Percentiles rank a stretch among this genome's conserved stretches.
Conservation (phyloP, 2,797 vertebrate species). For the Sebastiscus tertius region DNA sequence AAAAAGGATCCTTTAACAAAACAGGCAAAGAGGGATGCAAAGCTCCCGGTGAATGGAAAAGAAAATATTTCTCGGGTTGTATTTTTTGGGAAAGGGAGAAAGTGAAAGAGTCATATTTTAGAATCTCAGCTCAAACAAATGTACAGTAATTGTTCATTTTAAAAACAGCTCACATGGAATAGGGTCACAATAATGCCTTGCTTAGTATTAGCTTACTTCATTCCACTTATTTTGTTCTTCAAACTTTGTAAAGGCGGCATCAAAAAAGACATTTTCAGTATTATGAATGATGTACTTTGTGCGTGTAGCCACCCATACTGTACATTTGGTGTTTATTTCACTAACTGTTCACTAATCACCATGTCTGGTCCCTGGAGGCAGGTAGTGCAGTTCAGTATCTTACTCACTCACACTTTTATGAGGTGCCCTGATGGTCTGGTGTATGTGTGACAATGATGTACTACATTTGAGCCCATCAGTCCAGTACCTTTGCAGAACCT, state of each 20-base stretch:
- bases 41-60: constrained; percentile 37
- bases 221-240: not conserved
- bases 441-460: not conserved
- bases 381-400: not conserved
- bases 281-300: not conserved
- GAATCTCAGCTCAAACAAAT: not conserved
- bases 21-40: constrained; percentile 39
- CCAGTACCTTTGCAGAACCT: not conserved
- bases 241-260: not conserved
- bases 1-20: constrained; percentile 48
- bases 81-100: constrained; percentile 11
- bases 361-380: not conserved
- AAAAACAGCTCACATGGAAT: not conserved
- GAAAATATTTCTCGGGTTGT: constrained; percentile 39
- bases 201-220: not conserved
- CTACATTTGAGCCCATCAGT: not conserved
- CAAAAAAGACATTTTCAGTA: not conserved
- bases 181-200: not conserved
- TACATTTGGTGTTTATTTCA: not conserved
- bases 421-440: not conserved
- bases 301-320: too few species aligned
- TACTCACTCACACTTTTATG: not conserved
- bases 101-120: constrained; percentile 9
- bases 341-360: too few species aligned
- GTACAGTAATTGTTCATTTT: not conserved